Percentiles rank a stretch among this genome's conserved stretches.
Evolutionary conservation across 30 jellyfish, hydroid and myxozoan species (phyloP).

Genomic region (Chrysaora quinquecirrha): DNA sequence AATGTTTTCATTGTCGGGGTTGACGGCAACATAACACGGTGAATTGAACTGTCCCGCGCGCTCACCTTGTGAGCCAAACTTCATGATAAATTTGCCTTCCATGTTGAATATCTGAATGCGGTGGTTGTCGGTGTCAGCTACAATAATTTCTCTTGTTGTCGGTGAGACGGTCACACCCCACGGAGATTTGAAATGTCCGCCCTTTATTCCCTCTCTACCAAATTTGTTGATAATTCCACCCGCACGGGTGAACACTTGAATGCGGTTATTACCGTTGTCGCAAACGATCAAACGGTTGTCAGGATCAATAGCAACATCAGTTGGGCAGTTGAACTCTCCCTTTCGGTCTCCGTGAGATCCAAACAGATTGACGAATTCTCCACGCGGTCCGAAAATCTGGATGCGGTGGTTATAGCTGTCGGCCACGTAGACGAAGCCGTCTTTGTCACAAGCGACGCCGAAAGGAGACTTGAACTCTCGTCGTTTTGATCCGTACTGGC

Average conservation of each 20-base stretch:
- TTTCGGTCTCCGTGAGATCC: conserved; percentile 99
- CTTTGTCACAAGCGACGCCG: conserved; percentile 98
- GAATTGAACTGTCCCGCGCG: conserved; percentile 98
- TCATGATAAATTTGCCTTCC: conserved; percentile 96
- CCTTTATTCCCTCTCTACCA: conserved; percentile 94
- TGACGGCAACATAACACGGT: conserved; percentile 95
- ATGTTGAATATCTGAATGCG: conserved; percentile 84
- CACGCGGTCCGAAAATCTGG: conserved; percentile 98
- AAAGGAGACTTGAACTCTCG: conserved; percentile 98
- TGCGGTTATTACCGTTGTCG: conserved; percentile 96
- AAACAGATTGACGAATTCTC: conserved; percentile 90
- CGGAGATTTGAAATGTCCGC: conserved; percentile 95
- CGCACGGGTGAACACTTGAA: conserved; percentile 88
- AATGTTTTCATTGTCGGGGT: conserved; percentile 89
- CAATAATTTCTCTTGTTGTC: conserved; percentile 81
- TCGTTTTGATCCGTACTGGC: conserved; percentile 95
- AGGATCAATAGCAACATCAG: conserved; percentile 96
- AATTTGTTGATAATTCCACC: conserved; percentile 87
- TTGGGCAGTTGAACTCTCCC: conserved; percentile 98
- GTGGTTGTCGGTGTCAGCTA: conserved; percentile 97
- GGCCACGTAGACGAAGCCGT: conserved; percentile 94
- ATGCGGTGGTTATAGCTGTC: conserved; percentile 97
- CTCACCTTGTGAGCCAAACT: conserved; percentile 95
- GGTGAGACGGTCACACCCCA: conserved; percentile 97
- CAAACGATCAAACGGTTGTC: conserved; percentile 89